Conservation (phyloP, 2,888 invertebrate genomes). For the Carcina quercana region DNA sequence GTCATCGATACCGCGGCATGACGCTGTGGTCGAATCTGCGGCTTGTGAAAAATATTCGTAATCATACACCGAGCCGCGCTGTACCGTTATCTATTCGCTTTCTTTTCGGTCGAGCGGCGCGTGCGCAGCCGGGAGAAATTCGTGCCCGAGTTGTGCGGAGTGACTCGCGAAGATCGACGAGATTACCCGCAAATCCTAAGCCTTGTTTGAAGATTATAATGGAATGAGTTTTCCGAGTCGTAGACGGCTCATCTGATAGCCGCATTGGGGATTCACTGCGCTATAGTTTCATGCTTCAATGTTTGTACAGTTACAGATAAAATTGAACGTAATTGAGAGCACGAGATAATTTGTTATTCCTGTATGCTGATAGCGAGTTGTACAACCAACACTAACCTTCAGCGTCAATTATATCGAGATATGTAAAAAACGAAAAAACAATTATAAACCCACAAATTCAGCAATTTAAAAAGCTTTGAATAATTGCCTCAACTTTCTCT, state of each 20-base stretch:
- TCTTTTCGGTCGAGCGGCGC: constrained; percentile 33
- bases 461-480: no score
- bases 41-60: constrained; percentile 26
- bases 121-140: constrained; percentile 32
- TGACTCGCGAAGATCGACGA: constrained; percentile 29
- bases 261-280: neutral
- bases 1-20: constrained; percentile 7
- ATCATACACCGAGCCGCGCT: constrained; percentile 34
- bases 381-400: no score
- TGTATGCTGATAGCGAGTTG: no score
- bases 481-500: no score
- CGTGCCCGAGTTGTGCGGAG: constrained; percentile 26
- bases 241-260: constrained; percentile 1
- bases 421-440: no score
- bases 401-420: no score
- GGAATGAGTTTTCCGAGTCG: neutral
- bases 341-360: no score
- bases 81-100: constrained; percentile 63
- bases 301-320: no score
- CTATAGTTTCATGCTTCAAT: no score
- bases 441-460: no score
- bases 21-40: constrained; percentile 12
- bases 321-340: no score
- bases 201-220: constrained; percentile 9
- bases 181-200: constrained; percentile 4